Conservation (phyloP, 1,140 invertebrate species). For the Bicyclus anynana region DNA sequence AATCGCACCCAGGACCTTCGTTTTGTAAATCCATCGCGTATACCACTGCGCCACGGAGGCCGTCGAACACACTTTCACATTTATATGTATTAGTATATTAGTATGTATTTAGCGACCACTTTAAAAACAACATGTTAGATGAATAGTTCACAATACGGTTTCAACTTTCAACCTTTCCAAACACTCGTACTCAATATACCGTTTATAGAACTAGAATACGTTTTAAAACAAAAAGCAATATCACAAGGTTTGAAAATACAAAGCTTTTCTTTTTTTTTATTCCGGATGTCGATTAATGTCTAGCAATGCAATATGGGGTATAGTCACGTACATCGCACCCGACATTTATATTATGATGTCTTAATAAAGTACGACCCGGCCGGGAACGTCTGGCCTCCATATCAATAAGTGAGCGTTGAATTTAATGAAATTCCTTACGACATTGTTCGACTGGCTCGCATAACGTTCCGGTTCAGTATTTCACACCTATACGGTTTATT, state of each 20-base stretch:
- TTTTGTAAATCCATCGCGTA: no score
- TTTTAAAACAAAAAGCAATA: background rate
- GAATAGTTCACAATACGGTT: no score
- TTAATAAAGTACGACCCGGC: conserved; percentile 68
- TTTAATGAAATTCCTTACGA: conserved; percentile 68
- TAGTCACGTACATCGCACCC: conserved; percentile 54
- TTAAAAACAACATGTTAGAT: no score
- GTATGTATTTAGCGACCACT: no score
- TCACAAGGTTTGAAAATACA: background rate
- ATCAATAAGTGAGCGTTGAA: conserved; percentile 66
- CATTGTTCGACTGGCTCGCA: conserved; percentile 52
- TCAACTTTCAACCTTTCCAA: no score
- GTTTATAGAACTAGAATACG: no score
- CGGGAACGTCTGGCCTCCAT: conserved; percentile 58
- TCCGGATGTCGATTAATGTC: conserved; percentile 10
- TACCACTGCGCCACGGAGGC: no score
- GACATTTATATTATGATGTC: conserved; percentile 64
- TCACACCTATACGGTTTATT: conserved; percentile 2
- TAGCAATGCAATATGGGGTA: conserved; percentile 53
- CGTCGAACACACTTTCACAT: no score
- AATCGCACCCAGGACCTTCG: no score
- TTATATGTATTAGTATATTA: no score
- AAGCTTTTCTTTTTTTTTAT: conserved; percentile 10
- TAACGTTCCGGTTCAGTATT: conserved; percentile 31
- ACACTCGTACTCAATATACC: no score